Base-by-base conservation (phyloP, 2,888 invertebrate genomes). In the Phorcus lineatus region DNA sequence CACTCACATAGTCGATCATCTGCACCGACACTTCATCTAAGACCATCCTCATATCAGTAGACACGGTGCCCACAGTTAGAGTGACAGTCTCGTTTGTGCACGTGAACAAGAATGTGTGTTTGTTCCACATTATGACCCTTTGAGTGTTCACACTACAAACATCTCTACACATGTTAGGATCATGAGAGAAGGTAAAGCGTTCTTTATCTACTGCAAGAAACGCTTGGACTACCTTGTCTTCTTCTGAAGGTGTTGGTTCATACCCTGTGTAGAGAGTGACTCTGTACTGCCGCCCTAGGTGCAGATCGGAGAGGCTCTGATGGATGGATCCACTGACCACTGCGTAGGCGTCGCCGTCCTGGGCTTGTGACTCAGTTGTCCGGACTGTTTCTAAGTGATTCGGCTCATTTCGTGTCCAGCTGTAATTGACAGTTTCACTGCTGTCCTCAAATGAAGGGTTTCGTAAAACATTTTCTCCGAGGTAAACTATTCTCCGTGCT, bases 391-490 rank as follows among this genome's bases (percentile, higher is more conserved):
- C 55, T 36, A 54, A 77, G 55, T 54, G 31, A 19, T 24, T 31
- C 31, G 55, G 55, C 28, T 77, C 77, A 17, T 54, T 36, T 17
- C 55, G 17, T 57, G 36, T 55, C 16, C 31, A n/a, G 24, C 66
- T 66, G 66, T 66, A 13, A 2, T 66, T 22, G 22, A 16, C 19
- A 22, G 3, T 19, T 55, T 22, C 19, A 19, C 24, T 66, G 24
- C 6, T 16, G 22, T 16, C 66, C 57, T 85, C 84, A 79, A 85
- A 85, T 9, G 85, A 85, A 11, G 84, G 85, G 78, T 85, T 84
- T 4, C 47, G 17, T 0, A 85, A 19, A 11, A 85, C 36, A 76
- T 86, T 86, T 4, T 66, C 57, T 2, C 77, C 82, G 4, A 47
- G 19, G 67, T 86, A 82, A 11, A 80, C 47, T 11, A 83, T 78